These are phyloP conservation scores for Heliconius hewitsoni DNA, from an alignment of 1,140 invertebrate species.

Conservation along the genomic window DNA sequence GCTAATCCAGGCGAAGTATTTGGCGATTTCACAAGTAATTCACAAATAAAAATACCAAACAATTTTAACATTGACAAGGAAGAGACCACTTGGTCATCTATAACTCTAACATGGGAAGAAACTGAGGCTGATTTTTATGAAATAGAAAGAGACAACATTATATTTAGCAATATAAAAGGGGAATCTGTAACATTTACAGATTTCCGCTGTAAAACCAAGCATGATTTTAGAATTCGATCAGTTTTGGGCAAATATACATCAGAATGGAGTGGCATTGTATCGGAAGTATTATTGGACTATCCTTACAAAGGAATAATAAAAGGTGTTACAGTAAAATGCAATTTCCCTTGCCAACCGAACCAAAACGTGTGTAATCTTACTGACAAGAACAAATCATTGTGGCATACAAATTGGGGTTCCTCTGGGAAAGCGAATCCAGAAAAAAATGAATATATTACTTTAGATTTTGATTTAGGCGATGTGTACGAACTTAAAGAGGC, in stretches of 20 bases:
- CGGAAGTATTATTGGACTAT: constrained; percentile 44
- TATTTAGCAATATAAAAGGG: constrained; percentile 57
- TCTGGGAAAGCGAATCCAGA: constrained; percentile 40
- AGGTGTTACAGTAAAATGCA: constrained; percentile 57
- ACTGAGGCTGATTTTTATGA: constrained; percentile 55
- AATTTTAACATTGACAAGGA: constrained; percentile 42
- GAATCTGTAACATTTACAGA: constrained; percentile 53
- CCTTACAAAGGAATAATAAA: constrained; percentile 50
- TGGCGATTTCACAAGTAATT: constrained; percentile 41
- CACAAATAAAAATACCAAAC: constrained; percentile 38
- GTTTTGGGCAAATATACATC: constrained; percentile 48
- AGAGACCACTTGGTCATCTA: constrained; percentile 41
- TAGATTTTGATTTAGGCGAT: constrained; percentile 58
- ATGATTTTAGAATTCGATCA: constrained; percentile 60
- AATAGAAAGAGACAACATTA: constrained; percentile 61
- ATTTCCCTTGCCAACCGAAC: constrained; percentile 55
- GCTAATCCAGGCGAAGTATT: constrained; percentile 48
- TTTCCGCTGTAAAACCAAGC: constrained; percentile 46
- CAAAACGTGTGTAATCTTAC: constrained; percentile 60
- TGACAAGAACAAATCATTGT: constrained; percentile 49
- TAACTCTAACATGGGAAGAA: constrained; percentile 54
- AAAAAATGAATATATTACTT: constrained; percentile 42
- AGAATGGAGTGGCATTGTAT: constrained; percentile 59
- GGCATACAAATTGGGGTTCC: constrained; percentile 60
- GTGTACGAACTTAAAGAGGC: constrained; percentile 56